These are phyloP conservation scores for Halictus rubicundus DNA, from an alignment of 1,140 invertebrate species.

Conservation along the genomic window DNA sequence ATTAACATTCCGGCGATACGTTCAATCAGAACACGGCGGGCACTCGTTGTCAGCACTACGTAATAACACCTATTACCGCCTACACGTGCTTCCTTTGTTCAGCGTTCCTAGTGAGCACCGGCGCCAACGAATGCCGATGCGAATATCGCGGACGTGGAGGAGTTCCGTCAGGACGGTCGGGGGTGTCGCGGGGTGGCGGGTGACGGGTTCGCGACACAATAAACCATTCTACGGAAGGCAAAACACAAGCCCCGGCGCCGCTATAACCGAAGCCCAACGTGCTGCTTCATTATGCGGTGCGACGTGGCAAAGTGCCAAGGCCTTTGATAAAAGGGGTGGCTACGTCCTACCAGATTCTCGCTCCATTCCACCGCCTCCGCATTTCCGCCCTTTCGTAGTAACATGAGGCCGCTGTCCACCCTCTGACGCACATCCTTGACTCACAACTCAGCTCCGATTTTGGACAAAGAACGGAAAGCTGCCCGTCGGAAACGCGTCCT, in stretches of 20 bases:
- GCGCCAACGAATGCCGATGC: conserved; percentile 40
- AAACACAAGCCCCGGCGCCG: conserved; percentile 70
- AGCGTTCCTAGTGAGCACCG: neutral
- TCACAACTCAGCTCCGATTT: neutral
- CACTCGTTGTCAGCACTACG: neutral
- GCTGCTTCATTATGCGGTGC: conserved; percentile 79
- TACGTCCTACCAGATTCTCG: conserved; percentile 57
- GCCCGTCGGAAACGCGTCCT: neutral
- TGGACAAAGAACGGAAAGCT: conserved; percentile 10
- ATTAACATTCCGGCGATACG: conserved; percentile 2
- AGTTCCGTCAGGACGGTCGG: neutral
- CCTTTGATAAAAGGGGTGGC: conserved; percentile 76
- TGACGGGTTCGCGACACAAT: conserved; percentile 67
- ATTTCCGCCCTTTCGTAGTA: conserved; percentile 63
- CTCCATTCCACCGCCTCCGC: conserved; percentile 37
- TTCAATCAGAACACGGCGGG: neutral
- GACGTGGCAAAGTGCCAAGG: conserved; percentile 78
- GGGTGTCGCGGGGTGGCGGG: conserved; percentile 14
- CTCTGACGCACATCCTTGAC: conserved; percentile 45
- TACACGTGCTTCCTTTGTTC: conserved; percentile 34
- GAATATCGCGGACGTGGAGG: conserved; percentile 41
- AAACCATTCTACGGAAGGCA: conserved; percentile 75
- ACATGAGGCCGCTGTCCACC: conserved; percentile 49
- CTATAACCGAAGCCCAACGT: conserved; percentile 74
- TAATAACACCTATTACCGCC: conserved; percentile 36